Evolutionary conservation across 2,113 vertebrate species (phyloP).

Genomic region (Brienomyrus brachyistius): DNA sequence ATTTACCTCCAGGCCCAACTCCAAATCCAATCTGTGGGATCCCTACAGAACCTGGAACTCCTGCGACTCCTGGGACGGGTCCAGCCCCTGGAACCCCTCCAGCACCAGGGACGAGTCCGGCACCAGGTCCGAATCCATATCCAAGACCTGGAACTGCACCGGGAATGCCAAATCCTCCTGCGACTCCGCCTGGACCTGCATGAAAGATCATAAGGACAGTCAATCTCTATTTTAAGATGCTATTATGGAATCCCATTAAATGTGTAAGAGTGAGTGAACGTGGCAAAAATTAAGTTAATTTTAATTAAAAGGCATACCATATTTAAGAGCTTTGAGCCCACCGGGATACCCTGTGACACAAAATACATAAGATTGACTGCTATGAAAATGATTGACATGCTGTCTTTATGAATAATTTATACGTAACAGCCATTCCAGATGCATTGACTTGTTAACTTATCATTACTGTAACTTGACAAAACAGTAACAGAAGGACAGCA

Average conservation of each 20-base stretch:
- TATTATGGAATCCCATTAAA: not conserved
- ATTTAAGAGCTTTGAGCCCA: slow-evolving; percentile 32
- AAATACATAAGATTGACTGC: not conserved
- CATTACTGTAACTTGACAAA: not conserved
- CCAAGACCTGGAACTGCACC: slow-evolving; percentile 11
- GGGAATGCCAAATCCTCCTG: not conserved
- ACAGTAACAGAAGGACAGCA: not conserved
- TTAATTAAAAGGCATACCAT: slow-evolving; percentile 23
- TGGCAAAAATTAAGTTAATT: not conserved
- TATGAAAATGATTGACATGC: not conserved
- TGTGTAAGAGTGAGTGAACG: not conserved
- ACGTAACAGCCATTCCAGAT: not conserved
- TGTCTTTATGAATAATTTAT: not conserved
- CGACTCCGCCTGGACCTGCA: not conserved
- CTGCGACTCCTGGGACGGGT: not conserved
- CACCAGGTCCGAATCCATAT: not conserved
- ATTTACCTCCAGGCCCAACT: not conserved
- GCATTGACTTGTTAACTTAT: not conserved
- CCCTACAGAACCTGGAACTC: slow-evolving; percentile 14
- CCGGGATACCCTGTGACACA: slow-evolving; percentile 26
- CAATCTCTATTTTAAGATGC: not conserved
- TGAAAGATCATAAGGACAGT: not conserved
- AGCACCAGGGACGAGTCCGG: not conserved
- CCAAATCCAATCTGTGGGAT: slow-evolving; percentile 10
- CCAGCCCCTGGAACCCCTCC: slow-evolving; percentile 19